Base-by-base conservation (phyloP, 2,888 invertebrate species). In the Xylocampa areola region DNA sequence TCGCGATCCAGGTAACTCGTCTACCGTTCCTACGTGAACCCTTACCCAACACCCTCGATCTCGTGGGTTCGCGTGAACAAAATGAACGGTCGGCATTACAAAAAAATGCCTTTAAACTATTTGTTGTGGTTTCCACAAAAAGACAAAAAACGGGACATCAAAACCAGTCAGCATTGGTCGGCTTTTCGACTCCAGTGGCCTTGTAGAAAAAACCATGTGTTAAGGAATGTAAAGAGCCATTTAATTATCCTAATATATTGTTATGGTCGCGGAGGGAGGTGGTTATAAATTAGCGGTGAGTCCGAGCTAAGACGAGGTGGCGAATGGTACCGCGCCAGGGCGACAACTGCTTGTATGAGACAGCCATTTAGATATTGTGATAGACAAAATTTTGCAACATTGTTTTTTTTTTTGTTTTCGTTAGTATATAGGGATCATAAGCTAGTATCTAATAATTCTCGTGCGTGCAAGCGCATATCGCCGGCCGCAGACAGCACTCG, bases 241-340 rank as follows among this genome's bases (percentile, higher is more conserved):
- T 94, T 94, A 94, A 94, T 94, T 94, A 94, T 92, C 92, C 87
- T 94, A 92, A 94, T 93, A 92, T 93, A 93, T 93, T 92, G 92
- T 93, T 91, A 92, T 91, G 88, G 91, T 89, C 90, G 81, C 86
- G 77, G 84, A 87, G 90, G 91, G 91, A 89, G 89, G 90, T 84
- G 87, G 90, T 87, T 86, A 90, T 92, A 92, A 92, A 92, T 92
- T 91, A 89, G 85, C 84, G 79, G 83, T 79, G 81, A 76, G 83
- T 76, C 79, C 78, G 75, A 76, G 76, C 80, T 78, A 77, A 79
- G 76, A 73, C 74, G 80, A 88, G 86, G 87, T 89, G 89, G 88
- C 87, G 86, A 89, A 88, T 87, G 87, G 80, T 79, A 76, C 70
- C 66, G 70, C 62, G 53, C 44, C 66, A 71, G 57, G 53, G 53